phyloP scores from a whole-genome alignment of 2,797 vertebrate genomes.

The Xenentodon cancila region DNA sequence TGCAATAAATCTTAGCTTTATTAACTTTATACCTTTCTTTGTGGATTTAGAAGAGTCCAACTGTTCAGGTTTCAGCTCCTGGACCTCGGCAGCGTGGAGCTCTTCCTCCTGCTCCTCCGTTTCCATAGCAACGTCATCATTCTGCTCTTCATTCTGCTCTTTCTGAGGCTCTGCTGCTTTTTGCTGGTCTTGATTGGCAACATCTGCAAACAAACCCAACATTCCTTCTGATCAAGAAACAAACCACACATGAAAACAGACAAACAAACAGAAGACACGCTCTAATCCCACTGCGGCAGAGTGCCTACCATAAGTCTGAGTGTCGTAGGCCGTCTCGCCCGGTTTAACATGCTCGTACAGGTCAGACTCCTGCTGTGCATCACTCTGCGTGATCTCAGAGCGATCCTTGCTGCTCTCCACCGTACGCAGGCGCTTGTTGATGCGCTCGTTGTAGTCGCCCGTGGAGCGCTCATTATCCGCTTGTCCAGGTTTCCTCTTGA shows the following conservation, averaged over 20 bases:
- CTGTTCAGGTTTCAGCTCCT: conserved; percentile 89
- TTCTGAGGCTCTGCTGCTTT: conserved; percentile 74
- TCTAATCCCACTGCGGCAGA: not conserved
- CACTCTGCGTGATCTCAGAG: conserved; percentile 55
- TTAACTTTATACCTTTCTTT: conserved; percentile 67
- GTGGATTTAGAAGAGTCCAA: conserved; percentile 73
- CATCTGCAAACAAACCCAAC: conserved; percentile 79
- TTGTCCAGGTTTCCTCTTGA: conserved; percentile 94
- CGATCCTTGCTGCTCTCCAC: conserved; percentile 78
- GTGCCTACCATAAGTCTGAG: conserved; percentile 92
- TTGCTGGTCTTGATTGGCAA: conserved; percentile 92
- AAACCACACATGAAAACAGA: no score
- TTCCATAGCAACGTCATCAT: conserved; percentile 84
- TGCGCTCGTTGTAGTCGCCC: conserved; percentile 87
- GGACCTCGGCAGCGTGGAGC: conserved; percentile 77
- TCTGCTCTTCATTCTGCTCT: conserved; percentile 69
- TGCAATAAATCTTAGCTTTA: no score
- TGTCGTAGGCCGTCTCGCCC: conserved; percentile 83
- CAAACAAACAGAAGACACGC: no score
- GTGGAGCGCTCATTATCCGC: conserved; percentile 90
- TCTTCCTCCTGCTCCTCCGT: conserved; percentile 83
- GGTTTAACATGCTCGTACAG: conserved; percentile 91
- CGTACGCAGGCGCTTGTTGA: conserved; percentile 91
- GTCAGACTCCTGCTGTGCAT: conserved; percentile 85
- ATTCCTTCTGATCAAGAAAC: not conserved